Percentiles rank a stretch among this genome's conserved stretches.
These are phyloP conservation scores for Eupeodes latifasciatus DNA, from an alignment of 2,888 invertebrate genomes.

Conservation along the genomic window DNA sequence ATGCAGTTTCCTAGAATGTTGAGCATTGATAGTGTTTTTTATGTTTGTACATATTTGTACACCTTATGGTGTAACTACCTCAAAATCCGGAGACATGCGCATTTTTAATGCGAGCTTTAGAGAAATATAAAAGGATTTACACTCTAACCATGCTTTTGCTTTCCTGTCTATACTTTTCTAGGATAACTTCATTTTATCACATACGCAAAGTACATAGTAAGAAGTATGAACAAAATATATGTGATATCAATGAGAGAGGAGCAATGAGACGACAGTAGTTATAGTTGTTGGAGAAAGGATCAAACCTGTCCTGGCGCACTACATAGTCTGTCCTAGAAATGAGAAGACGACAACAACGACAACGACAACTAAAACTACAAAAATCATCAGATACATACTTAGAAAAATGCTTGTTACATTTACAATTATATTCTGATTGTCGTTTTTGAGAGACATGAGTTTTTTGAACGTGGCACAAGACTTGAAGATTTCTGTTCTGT, in stretches of 20 bases:
- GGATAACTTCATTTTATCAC: conserved; percentile 22
- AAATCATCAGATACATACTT: conserved; percentile 44
- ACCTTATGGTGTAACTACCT: conserved; percentile 40
- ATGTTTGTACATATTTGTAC: neutral
- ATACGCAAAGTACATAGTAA: too few relatives aligned
- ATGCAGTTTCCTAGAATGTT: conserved; percentile 42
- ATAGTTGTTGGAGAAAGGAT: conserved; percentile 15
- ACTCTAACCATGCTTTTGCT: neutral
- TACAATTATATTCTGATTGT: neutral
- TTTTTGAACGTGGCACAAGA: conserved; percentile 13
- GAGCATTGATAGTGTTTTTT: conserved; percentile 40
- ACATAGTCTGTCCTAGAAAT: neutral
- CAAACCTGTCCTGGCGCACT: conserved; percentile 48
- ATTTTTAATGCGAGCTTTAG: conserved; percentile 21
- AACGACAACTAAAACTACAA: conserved; percentile 24
- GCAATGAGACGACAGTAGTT: conserved; percentile 1
- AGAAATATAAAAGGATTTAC: neutral
- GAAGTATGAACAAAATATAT: neutral
- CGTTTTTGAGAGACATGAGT: conserved; percentile 36
- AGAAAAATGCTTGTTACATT: neutral
- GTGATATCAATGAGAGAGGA: conserved; percentile 10
- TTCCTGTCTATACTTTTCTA: conserved; percentile 28
- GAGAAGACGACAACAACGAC: conserved; percentile 1
- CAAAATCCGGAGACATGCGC: conserved; percentile 64
- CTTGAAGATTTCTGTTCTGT: conserved; percentile 12